A percentile compares a stretch with the other conserved stretches of the same genome.
Conservation (phyloP, 2,888 invertebrate genomes). For the Scaptomyza tumidula region DNA sequence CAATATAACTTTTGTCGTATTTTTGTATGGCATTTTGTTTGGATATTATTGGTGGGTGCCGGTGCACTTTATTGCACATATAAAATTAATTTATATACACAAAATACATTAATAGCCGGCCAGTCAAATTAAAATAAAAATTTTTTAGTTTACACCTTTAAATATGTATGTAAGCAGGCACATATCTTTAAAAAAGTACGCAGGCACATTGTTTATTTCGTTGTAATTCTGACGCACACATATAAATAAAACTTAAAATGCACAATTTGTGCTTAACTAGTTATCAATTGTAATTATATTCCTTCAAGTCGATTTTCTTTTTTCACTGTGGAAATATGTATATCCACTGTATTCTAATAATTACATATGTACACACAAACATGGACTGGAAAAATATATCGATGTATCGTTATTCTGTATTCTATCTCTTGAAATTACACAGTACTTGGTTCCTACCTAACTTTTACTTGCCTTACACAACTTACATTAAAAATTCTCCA, state of each 20-base stretch:
- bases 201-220: conserved; percentile 12
- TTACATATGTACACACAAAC: conserved; percentile 50
- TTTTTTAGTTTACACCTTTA: conserved; percentile 47
- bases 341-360: conserved; percentile 57
- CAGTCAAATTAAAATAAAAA: conserved; percentile 37
- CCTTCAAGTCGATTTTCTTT: conserved; percentile 39
- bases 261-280: conserved; percentile 16
- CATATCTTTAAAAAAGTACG: conserved; percentile 8
- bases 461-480: no score
- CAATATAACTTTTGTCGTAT: conserved; percentile 19
- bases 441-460: background rate
- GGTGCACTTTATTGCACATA: conserved; percentile 23
- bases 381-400: conserved; percentile 38
- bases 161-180: conserved; percentile 35
- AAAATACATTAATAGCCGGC: conserved; percentile 47
- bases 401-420: conserved; percentile 35
- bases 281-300: conserved; percentile 19
- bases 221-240: conserved; percentile 10
- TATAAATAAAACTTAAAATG: background rate
- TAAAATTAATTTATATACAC: conserved; percentile 20
- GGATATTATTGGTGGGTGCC: conserved; percentile 7
- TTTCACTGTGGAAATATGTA: conserved; percentile 57
- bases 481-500: background rate
- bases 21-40: conserved; percentile 35
- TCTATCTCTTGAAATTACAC: background rate